A percentile compares a stretch with the other conserved stretches of the same genome.
These are phyloP conservation scores for Trissolcus basalis DNA, from an alignment of 1,140 invertebrate species.

Conservation along the genomic window DNA sequence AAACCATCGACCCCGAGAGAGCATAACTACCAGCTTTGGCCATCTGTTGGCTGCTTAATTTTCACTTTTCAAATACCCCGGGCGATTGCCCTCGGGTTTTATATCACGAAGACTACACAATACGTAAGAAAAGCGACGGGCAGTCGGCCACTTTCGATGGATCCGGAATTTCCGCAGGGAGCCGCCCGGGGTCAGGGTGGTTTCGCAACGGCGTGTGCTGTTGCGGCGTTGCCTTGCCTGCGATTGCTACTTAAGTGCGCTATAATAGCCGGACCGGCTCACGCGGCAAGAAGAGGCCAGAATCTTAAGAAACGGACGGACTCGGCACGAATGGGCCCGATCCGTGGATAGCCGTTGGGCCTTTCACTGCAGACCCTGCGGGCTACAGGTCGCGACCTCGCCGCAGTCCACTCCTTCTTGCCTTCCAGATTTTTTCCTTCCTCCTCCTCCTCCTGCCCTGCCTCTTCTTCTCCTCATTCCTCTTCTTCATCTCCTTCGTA, in stretches of 20 bases:
- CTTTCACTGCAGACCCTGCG: slow-evolving; percentile 66
- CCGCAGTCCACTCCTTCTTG: slow-evolving; percentile 60
- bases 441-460: slow-evolving; percentile 26
- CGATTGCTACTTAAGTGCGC: slow-evolving; percentile 71
- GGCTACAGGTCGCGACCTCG: slow-evolving; percentile 61
- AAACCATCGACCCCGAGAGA: too few relatives aligned
- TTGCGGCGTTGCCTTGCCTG: slow-evolving; percentile 65
- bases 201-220: slow-evolving; percentile 65
- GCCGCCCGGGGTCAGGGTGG: slow-evolving; percentile 61
- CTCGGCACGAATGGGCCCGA: slow-evolving; percentile 59
- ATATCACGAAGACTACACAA: background rate
- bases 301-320: slow-evolving; percentile 66
- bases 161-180: slow-evolving; percentile 18
- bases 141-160: slow-evolving; percentile 31
- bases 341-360: slow-evolving; percentile 71
- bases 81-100: too few relatives aligned
- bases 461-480: slow-evolving; percentile 25
- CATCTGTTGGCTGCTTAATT: too few relatives aligned
- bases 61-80: too few relatives aligned
- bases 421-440: slow-evolving; percentile 59
- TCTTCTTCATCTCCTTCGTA: slow-evolving; percentile 30
- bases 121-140: slow-evolving; percentile 9
- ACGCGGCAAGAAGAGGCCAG: slow-evolving; percentile 65
- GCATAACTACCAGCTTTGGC: too few relatives aligned
- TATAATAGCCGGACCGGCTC: slow-evolving; percentile 63